Conservation (phyloP, 2,888 invertebrate species). For the Hemaris fuciformis region DNA sequence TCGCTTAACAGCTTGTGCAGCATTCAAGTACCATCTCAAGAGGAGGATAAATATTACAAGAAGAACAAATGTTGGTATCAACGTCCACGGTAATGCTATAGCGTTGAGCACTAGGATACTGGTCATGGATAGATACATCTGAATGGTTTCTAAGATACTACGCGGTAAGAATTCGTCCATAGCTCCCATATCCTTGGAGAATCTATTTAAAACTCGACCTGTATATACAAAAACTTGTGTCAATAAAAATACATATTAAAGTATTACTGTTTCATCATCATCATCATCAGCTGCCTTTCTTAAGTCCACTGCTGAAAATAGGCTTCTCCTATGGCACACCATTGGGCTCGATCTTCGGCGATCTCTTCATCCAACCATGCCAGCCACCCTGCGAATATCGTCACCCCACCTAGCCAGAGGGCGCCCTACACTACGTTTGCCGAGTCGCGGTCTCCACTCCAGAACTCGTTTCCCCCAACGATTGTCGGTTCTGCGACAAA, state of each 20-base stretch:
- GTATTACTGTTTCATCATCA: no score
- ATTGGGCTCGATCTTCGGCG: no score
- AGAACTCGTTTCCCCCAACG: no score
- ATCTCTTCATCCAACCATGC: no score
- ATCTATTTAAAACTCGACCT: conserved; percentile 87
- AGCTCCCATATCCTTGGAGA: conserved; percentile 91
- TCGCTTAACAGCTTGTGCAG: conserved; percentile 88
- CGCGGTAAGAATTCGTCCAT: conserved; percentile 88
- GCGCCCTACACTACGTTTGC: no score
- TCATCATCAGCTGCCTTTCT: no score
- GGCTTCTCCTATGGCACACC: no score
- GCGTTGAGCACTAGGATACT: conserved; percentile 68
- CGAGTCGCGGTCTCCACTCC: no score
- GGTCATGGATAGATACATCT: conserved; percentile 68
- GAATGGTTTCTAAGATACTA: conserved; percentile 83
- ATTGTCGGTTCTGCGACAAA: no score
- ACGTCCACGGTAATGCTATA: conserved; percentile 64
- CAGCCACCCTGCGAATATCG: no score
- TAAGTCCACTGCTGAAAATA: no score
- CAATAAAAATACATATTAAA: neutral
- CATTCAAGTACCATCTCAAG: conserved; percentile 85
- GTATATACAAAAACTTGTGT: conserved; percentile 18
- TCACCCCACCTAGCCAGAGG: no score
- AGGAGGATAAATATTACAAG: conserved; percentile 83
- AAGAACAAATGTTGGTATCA: conserved; percentile 61